phyloP scores from a whole-genome alignment of 2,888 invertebrate species.

The Tetheella fluctuosa region DNA sequence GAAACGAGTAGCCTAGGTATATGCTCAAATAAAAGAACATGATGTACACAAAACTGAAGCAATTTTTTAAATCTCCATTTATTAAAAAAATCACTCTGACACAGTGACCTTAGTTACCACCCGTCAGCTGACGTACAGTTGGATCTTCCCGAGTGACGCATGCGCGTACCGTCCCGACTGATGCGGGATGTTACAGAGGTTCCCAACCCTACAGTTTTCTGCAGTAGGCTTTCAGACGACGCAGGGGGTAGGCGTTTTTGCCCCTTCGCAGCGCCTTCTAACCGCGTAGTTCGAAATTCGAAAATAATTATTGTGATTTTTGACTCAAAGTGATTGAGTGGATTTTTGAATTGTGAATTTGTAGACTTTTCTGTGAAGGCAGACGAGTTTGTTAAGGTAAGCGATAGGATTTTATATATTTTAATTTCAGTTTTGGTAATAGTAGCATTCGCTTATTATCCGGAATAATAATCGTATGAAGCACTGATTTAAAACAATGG shows the following conservation, averaged over 20 bases:
- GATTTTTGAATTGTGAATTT: conserved; percentile 1
- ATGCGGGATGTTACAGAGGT: conserved; percentile 67
- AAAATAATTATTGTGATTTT: conserved; percentile 30
- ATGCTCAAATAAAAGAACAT: too few relatives aligned
- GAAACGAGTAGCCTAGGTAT: too few relatives aligned
- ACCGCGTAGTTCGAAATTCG: conserved; percentile 30
- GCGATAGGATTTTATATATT: background rate
- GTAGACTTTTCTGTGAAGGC: background rate
- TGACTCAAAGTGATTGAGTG: conserved; percentile 32
- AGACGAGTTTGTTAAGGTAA: background rate
- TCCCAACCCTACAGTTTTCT: conserved; percentile 51
- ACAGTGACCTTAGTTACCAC: conserved; percentile 74
- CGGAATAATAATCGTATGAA: background rate
- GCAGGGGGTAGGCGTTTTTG: conserved; percentile 42
- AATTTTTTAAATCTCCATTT: background rate
- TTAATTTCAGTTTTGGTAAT: background rate
- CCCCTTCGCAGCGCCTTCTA: conserved; percentile 23
- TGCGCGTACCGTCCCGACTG: conserved; percentile 51
- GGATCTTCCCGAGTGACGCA: conserved; percentile 48
- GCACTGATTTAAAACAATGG: too few relatives aligned
- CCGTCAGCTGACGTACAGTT: conserved; percentile 73
- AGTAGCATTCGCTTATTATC: background rate
- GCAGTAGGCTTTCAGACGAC: conserved; percentile 61
- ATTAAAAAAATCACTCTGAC: conserved; percentile 49
- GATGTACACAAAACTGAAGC: too few relatives aligned